Percentiles rank a stretch among this genome's conserved stretches.
Conservation (phyloP, 2,113 vertebrate genomes). For the Todiramphus saurophagus region DNA sequence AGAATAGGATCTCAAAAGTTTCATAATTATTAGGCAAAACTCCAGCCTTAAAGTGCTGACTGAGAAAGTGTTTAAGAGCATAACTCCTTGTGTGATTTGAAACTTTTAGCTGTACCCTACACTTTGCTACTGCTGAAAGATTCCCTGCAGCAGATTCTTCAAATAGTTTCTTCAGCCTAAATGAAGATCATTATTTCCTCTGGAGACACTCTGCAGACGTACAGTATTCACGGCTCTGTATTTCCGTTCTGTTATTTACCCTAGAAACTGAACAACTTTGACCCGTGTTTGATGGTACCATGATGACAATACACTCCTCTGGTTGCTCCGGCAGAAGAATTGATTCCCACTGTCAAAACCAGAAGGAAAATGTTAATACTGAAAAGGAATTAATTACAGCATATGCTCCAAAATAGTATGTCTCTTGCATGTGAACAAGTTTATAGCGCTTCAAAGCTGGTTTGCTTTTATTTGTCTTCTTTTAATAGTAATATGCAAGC, state of each 20-base stretch:
- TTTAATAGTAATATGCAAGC: background rate
- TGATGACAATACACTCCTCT: background rate
- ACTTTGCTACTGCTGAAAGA: background rate
- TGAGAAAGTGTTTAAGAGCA: background rate
- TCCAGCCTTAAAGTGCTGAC: background rate
- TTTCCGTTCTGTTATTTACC: background rate
- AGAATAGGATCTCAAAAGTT: background rate
- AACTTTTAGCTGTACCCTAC: background rate
- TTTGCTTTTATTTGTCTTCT: background rate
- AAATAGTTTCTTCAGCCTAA: background rate
- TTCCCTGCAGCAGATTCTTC: background rate
- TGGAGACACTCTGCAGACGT: background rate
- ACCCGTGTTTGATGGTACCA: background rate
- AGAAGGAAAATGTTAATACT: background rate
- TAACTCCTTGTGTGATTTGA: background rate
- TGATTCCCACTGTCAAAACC: background rate
- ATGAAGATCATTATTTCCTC: background rate
- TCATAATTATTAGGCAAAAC: background rate
- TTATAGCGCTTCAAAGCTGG: background rate
- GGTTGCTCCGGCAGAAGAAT: background rate
- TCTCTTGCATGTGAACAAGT: background rate
- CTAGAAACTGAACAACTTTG: background rate
- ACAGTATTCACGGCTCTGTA: fast-evolving
- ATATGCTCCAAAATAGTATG: background rate
- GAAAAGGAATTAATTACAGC: background rate